A percentile compares a stretch with the other conserved stretches of the same genome.
Evolutionary conservation across 2,797 vertebrate genomes (phyloP).

Genomic region (Microctenopoma steveboyesi): DNA sequence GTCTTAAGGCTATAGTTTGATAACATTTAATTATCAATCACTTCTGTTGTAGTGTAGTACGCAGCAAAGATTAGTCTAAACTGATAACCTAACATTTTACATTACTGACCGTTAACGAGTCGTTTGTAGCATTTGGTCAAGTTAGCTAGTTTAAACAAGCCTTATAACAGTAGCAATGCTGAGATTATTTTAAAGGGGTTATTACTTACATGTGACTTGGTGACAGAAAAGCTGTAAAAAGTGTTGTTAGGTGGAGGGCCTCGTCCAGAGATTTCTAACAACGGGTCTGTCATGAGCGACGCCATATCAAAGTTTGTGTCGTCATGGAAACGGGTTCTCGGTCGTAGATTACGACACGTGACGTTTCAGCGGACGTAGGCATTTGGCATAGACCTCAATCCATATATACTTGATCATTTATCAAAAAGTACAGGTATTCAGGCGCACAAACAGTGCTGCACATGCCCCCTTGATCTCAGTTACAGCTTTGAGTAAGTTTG

Average conservation of each 20-base stretch:
- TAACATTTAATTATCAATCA: too few species aligned
- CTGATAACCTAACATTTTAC: too few species aligned
- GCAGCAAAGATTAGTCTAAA: too few species aligned
- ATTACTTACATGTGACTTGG: slow-evolving; percentile 78
- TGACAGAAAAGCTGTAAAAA: slow-evolving; percentile 80
- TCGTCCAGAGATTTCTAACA: slow-evolving; percentile 78
- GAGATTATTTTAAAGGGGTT: background rate
- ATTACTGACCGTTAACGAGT: background rate
- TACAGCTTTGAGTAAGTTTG: too few species aligned
- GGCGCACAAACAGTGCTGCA: too few species aligned
- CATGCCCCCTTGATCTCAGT: too few species aligned
- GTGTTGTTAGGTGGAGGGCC: slow-evolving; percentile 81
- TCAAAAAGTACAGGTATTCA: too few species aligned
- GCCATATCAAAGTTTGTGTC: slow-evolving; percentile 83
- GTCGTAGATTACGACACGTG: background rate
- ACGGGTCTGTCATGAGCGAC: slow-evolving; percentile 74
- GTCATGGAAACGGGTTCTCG: slow-evolving; percentile 44
- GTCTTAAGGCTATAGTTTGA: too few species aligned
- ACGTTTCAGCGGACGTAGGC: too few species aligned
- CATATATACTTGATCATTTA: too few species aligned
- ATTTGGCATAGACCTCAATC: too few species aligned
- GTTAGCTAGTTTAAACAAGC: background rate
- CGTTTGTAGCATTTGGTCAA: background rate
- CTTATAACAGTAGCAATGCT: background rate
- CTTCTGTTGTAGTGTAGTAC: too few species aligned